Conservation (phyloP, 2,113 vertebrate species). For the Sylvietta virens region DNA sequence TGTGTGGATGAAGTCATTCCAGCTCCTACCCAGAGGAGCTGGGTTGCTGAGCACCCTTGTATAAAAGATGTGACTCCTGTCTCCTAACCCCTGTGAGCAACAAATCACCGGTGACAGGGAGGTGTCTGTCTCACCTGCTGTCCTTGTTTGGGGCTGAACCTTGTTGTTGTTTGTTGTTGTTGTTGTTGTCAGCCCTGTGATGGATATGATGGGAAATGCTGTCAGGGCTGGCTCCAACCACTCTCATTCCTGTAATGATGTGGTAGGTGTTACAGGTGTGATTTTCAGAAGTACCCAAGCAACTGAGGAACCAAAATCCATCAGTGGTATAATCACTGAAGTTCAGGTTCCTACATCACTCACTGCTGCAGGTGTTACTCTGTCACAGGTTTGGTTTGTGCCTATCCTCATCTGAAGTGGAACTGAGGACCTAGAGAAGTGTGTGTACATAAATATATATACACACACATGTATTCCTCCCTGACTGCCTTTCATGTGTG, state of each 20-base stretch:
- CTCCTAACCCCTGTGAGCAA: background rate
- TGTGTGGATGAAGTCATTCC: fast-evolving
- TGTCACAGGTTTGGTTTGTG: background rate
- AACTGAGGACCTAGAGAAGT: background rate
- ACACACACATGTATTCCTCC: background rate
- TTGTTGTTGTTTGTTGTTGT: background rate
- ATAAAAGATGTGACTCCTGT: background rate
- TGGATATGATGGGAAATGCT: background rate
- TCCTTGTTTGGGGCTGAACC: background rate
- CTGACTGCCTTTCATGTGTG: background rate
- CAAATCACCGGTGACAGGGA: background rate
- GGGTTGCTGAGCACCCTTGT: background rate
- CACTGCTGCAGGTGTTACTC: background rate
- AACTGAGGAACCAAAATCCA: background rate
- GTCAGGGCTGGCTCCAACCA: background rate
- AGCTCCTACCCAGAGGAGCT: background rate
- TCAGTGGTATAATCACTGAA: background rate
- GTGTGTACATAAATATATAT: background rate
- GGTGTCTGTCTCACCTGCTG: background rate
- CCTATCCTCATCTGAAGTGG: background rate
- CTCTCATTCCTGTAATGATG: background rate
- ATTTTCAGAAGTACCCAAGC: background rate
- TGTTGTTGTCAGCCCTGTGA: background rate
- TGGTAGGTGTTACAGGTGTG: background rate
- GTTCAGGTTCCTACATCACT: background rate